These are phyloP conservation scores for Cyanoderma ruficeps DNA, from an alignment of 2,113 vertebrate species.

Conservation along the genomic window DNA sequence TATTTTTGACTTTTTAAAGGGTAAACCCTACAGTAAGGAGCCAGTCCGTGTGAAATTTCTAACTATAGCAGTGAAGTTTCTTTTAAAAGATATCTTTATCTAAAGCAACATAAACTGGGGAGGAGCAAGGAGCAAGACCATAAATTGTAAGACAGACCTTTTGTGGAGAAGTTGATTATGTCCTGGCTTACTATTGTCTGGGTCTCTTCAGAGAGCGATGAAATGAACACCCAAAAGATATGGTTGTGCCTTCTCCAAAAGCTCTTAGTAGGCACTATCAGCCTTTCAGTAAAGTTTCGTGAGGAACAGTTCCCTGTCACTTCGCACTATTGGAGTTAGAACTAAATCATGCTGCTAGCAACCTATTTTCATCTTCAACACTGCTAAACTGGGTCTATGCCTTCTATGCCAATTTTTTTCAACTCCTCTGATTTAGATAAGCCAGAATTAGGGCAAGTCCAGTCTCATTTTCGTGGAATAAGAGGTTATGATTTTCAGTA, in stretches of 20 bases:
- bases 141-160: not conserved
- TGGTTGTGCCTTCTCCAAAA: not conserved
- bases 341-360: not conserved
- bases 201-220: not conserved
- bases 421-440: not conserved
- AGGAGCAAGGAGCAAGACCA: not conserved
- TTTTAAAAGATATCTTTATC: not conserved
- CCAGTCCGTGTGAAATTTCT: not conserved
- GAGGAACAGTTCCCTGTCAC: not conserved
- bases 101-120: not conserved
- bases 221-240: not conserved
- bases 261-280: not conserved
- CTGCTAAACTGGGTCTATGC: not conserved
- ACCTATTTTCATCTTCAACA: not conserved
- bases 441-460: not conserved
- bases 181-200: not conserved
- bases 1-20: not conserved
- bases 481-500: not conserved
- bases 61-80: not conserved
- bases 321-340: not conserved
- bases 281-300: not conserved
- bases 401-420: not conserved
- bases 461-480: not conserved
- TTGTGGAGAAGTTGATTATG: not conserved
- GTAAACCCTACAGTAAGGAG: not conserved